Evolutionary conservation across 2,797 vertebrate genomes (phyloP).

Genomic region (Argya squamiceps): DNA sequence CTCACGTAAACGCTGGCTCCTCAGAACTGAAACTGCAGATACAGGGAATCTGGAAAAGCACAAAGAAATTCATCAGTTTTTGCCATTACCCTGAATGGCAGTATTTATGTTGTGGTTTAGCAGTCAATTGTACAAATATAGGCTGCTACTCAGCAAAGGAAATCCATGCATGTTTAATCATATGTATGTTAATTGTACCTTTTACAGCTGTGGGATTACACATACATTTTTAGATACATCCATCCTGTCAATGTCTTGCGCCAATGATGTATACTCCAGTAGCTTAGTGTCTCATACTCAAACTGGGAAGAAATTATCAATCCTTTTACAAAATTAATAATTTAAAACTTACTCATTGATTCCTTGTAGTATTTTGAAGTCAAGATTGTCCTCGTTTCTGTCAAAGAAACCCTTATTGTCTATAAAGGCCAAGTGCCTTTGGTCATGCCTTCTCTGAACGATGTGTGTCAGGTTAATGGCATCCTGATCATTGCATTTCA

Average conservation of each 20-base stretch:
- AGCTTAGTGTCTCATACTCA: background rate
- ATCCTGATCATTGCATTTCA: slow-evolving; percentile 79
- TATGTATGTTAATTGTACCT: background rate
- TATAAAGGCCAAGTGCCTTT: slow-evolving; percentile 85
- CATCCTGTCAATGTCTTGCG: background rate
- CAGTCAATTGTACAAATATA: background rate
- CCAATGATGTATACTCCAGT: background rate
- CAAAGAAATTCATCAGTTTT: slow-evolving; percentile 26
- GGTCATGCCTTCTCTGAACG: slow-evolving; percentile 83
- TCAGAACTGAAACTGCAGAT: slow-evolving; percentile 86
- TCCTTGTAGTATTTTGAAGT: slow-evolving; percentile 92
- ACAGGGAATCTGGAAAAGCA: slow-evolving; percentile 86
- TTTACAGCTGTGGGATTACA: background rate
- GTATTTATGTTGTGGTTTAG: slow-evolving; percentile 15
- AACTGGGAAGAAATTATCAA: background rate
- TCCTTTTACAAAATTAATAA: background rate
- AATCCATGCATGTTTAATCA: background rate
- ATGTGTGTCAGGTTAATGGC: slow-evolving; percentile 82
- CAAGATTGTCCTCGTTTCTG: slow-evolving; percentile 92
- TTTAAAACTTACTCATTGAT: slow-evolving; percentile 90
- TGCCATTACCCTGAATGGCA: background rate
- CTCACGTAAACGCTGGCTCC: slow-evolving; percentile 86
- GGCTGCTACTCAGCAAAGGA: background rate
- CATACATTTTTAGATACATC: background rate
- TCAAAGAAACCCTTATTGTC: slow-evolving; percentile 93